Conservation (phyloP, 2,797 vertebrate genomes). For the Chloroceryle amazona region DNA sequence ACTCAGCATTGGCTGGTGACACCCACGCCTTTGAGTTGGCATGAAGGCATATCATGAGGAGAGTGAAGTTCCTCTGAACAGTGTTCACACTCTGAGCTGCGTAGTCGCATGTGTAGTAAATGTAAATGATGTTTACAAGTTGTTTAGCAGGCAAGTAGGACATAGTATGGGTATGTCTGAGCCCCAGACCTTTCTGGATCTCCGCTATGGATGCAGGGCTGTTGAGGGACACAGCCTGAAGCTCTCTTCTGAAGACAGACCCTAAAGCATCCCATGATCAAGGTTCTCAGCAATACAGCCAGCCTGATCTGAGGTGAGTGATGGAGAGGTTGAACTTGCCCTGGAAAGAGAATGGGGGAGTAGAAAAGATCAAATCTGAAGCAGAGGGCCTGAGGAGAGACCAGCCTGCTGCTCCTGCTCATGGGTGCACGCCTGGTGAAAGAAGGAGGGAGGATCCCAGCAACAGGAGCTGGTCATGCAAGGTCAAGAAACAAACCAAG, state of each 20-base stretch:
- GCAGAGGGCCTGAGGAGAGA: not conserved
- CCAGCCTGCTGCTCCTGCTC: not conserved
- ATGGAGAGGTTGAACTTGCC: not conserved
- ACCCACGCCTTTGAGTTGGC: not conserved
- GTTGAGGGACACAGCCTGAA: not conserved
- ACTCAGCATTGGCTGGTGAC: not conserved
- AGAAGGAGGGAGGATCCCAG: not conserved
- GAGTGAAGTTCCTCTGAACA: not conserved
- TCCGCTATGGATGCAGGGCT: not conserved
- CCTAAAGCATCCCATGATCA: fast-evolving
- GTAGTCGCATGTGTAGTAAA: not conserved
- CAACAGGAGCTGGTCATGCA: not conserved
- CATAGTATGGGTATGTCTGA: not conserved
- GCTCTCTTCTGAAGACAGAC: not conserved
- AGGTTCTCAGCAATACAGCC: not conserved
- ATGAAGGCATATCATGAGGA: not conserved
- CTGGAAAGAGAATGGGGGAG: not conserved
- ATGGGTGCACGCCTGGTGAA: not conserved
- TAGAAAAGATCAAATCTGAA: not conserved
- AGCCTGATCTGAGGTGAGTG: not conserved
- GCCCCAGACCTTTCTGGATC: not conserved
- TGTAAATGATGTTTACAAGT: not conserved
- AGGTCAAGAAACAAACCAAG: not conserved
- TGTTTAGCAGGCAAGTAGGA: not conserved
- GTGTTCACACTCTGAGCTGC: not conserved